Evolutionary conservation across 2,797 vertebrate genomes (phyloP).

Genomic region (Syndactyla subalaris): DNA sequence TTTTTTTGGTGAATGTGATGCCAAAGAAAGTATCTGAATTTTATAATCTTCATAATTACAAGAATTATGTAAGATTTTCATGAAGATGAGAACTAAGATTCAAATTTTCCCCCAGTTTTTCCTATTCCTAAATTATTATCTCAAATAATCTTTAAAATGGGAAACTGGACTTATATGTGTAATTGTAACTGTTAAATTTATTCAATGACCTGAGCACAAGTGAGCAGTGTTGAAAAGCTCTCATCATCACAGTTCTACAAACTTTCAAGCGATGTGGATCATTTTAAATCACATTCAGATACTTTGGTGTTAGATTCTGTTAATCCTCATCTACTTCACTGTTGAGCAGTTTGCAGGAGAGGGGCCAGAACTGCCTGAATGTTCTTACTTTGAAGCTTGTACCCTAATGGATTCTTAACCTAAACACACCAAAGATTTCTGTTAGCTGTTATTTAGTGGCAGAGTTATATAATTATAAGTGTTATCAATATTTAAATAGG

Average conservation of each 20-base stretch:
- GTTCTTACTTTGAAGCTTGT: constrained; percentile 61
- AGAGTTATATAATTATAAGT: constrained; percentile 66
- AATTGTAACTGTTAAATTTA: background rate
- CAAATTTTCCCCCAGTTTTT: background rate
- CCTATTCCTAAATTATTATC: background rate
- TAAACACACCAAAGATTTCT: constrained; percentile 80
- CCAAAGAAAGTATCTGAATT: constrained; percentile 55
- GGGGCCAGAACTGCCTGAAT: constrained; percentile 62
- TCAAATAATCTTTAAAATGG: background rate
- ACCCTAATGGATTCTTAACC: constrained; percentile 65
- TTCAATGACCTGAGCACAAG: background rate
- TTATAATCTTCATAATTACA: background rate
- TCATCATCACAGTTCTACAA: background rate
- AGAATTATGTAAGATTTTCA: background rate
- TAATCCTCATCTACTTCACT: background rate
- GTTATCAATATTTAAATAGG: constrained; percentile 70
- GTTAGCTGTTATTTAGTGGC: constrained; percentile 71
- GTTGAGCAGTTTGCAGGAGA: constrained; percentile 26
- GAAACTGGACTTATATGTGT: background rate
- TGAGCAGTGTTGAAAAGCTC: background rate
- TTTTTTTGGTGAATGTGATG: constrained; percentile 26
- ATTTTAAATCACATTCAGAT: background rate
- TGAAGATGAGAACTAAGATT: background rate
- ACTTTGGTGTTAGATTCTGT: background rate
- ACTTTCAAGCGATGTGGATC: background rate